phyloP scores from a whole-genome alignment of 2,113 vertebrate species.

The Rana temporaria region DNA sequence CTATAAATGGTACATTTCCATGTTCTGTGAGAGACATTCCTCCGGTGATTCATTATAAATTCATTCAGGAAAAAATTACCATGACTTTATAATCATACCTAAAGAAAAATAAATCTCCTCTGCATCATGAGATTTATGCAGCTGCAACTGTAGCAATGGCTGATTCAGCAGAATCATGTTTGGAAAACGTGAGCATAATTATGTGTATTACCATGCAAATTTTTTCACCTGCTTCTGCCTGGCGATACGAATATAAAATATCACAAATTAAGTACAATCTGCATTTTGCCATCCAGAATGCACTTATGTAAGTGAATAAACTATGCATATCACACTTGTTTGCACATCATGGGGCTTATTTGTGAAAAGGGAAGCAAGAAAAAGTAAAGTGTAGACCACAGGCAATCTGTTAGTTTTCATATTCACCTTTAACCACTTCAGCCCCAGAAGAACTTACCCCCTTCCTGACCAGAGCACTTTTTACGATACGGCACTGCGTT shows the following conservation, averaged over 20 bases:
- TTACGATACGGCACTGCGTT: too few species aligned
- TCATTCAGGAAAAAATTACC: conserved; percentile 36
- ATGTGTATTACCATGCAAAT: conserved; percentile 45
- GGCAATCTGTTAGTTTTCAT: too few species aligned
- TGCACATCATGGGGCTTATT: too few species aligned
- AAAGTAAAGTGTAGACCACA: too few species aligned
- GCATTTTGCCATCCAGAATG: conserved; percentile 18
- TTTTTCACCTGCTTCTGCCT: conserved; percentile 40
- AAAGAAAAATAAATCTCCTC: conserved; percentile 23
- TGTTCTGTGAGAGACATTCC: conserved; percentile 16
- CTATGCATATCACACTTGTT: background rate
- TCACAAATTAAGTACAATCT: conserved; percentile 47
- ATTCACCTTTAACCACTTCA: too few species aligned
- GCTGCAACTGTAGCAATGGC: conserved; percentile 36
- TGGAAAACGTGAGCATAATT: conserved; percentile 42
- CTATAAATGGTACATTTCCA: conserved; percentile 13
- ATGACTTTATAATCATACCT: conserved; percentile 37
- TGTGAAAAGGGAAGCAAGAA: too few species aligned
- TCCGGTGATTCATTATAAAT: conserved; percentile 21
- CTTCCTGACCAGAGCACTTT: too few species aligned
- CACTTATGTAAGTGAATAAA: conserved; percentile 23
- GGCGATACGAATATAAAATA: conserved; percentile 31
- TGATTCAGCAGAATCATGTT: conserved; percentile 46
- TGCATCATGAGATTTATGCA: conserved; percentile 45
- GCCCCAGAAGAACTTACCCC: too few species aligned